A percentile compares a stretch with the other conserved stretches of the same genome.
Conservation (phyloP, 2,113 vertebrate genomes). For the Callaeas wilsoni region DNA sequence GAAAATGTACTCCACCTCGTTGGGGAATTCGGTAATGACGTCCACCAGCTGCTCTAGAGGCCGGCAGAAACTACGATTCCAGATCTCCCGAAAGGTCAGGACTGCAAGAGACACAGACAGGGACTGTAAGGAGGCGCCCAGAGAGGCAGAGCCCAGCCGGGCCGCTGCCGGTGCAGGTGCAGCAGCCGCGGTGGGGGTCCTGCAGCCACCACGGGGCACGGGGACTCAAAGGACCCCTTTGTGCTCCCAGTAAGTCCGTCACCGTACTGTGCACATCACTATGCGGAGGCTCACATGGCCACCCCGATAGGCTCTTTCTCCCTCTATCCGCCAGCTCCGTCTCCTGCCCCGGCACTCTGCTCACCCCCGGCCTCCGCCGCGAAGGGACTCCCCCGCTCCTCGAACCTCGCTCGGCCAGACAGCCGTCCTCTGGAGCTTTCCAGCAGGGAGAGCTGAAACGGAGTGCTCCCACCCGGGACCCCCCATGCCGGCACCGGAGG, state of each 20-base stretch:
- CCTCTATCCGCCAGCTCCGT: not conserved
- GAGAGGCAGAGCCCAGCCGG: not conserved
- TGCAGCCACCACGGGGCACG: not conserved
- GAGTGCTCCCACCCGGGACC: not conserved
- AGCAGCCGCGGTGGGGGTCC: not conserved
- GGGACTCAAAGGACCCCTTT: not conserved
- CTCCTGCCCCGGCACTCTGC: not conserved
- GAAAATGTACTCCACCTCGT: constrained; percentile 88
- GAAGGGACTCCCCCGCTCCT: not conserved
- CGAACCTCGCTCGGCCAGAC: not conserved
- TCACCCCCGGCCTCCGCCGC: not conserved
- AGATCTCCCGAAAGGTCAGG: constrained; percentile 88
- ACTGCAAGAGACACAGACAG: constrained; percentile 63
- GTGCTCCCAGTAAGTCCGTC: not conserved
- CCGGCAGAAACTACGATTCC: constrained; percentile 90
- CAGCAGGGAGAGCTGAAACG: not conserved
- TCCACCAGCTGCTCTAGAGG: constrained; percentile 89
- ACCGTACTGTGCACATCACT: not conserved
- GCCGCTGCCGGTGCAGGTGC: not conserved
- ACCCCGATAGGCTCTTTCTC: not conserved
- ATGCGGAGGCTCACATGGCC: not conserved
- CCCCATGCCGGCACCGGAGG: not conserved
- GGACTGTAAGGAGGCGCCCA: not conserved
- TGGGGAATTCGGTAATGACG: constrained; percentile 83
- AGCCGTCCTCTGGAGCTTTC: not conserved